Percentiles rank a stretch among this genome's conserved stretches.
Evolutionary conservation across 2,888 invertebrate genomes (phyloP).

Genomic region (Napeogenes inachia): DNA sequence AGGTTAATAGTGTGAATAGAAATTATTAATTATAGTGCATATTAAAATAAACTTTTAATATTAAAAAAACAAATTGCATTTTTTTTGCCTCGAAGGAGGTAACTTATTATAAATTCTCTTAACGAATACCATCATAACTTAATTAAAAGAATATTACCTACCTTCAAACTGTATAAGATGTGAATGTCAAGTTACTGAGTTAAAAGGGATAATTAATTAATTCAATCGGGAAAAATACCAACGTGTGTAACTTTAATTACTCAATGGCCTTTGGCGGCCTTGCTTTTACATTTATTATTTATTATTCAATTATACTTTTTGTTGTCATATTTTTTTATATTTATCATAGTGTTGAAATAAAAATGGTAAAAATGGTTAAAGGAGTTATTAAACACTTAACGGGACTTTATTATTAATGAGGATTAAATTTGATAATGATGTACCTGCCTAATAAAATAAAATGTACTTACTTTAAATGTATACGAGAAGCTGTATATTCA

Average conservation of each 20-base stretch:
- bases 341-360: background rate
- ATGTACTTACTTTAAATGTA: no score
- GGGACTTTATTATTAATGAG: no score
- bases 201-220: conserved; percentile 24
- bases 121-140: no score
- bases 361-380: background rate
- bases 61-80: no score
- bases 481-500: no score
- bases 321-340: background rate
- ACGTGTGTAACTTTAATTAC: conserved; percentile 20
- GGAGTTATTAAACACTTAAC: no score
- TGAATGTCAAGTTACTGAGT: conserved; percentile 20
- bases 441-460: no score
- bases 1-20: background rate
- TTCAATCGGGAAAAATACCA: conserved; percentile 19
- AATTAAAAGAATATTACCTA: no score
- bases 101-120: no score
- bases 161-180: background rate
- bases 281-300: conserved; percentile 13
- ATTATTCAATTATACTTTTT: background rate
- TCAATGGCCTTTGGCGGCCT: conserved; percentile 13
- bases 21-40: background rate
- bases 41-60: no score
- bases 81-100: no score
- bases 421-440: no score